Conservation (phyloP, 2,888 invertebrate species). For the Andrena marginata region DNA sequence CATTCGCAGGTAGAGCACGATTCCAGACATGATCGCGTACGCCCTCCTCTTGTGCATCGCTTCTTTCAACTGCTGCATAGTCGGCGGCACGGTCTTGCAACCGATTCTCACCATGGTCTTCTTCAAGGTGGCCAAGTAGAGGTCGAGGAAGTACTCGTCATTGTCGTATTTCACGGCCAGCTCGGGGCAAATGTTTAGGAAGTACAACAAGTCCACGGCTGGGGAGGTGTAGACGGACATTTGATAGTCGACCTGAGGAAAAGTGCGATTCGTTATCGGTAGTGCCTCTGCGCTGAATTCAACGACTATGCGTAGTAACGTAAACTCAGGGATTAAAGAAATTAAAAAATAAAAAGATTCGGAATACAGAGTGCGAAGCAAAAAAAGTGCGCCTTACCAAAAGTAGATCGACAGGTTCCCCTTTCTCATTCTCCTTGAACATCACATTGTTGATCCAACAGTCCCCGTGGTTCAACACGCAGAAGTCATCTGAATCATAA, state of each 20-base stretch:
- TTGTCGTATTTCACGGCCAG: slow-evolving; percentile 61
- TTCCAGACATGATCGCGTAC: slow-evolving; percentile 64
- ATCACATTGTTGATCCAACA: slow-evolving; percentile 76
- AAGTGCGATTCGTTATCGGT: background rate
- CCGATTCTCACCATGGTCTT: slow-evolving; percentile 62
- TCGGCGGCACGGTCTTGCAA: slow-evolving; percentile 70
- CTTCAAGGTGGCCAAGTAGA: slow-evolving; percentile 62
- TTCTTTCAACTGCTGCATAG: slow-evolving; percentile 62
- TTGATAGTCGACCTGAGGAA: slow-evolving; percentile 75
- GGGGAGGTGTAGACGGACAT: slow-evolving; percentile 73
- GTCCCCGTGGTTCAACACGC: slow-evolving; percentile 77
- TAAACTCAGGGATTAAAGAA: no score
- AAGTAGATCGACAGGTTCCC: slow-evolving; percentile 59
- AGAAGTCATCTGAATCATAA: slow-evolving; percentile 69
- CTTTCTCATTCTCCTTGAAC: slow-evolving; percentile 66
- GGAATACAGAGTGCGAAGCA: background rate
- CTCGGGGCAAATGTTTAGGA: slow-evolving; percentile 70
- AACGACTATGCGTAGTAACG: background rate
- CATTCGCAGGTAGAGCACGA: slow-evolving; percentile 71
- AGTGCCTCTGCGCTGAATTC: background rate
- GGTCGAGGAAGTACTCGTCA: slow-evolving; percentile 66
- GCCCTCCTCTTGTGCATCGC: slow-evolving; percentile 70
- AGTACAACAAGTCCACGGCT: slow-evolving; percentile 73
- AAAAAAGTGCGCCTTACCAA: slow-evolving; percentile 54
- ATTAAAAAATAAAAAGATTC: no score